phyloP scores from a whole-genome alignment of 1,140 invertebrate genomes.

The Gerris buenoi region DNA sequence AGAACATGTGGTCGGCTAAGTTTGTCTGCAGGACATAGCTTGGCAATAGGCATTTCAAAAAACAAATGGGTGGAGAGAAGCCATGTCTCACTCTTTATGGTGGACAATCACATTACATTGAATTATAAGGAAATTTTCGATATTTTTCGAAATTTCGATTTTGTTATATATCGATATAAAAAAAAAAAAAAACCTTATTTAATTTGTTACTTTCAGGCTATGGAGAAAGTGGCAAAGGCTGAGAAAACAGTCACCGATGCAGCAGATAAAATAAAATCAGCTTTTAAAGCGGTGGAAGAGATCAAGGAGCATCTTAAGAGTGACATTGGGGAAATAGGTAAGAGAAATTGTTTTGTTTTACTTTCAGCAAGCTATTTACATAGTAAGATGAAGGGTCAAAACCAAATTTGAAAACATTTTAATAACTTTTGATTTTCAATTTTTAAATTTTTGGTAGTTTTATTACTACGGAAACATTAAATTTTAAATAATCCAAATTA shows the following conservation, averaged over 20 bases:
- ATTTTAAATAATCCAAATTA: not conserved
- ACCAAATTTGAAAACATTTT: not conserved
- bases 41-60: no score
- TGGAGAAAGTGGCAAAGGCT: constrained; percentile 8
- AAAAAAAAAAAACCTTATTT: no score
- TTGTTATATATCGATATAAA: no score
- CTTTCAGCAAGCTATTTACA: not conserved
- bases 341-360: not conserved
- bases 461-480: not conserved
- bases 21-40: no score
- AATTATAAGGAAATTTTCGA: no score
- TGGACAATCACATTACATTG: no score
- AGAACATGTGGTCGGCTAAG: no score
- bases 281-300: not conserved
- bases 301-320: constrained; percentile 5
- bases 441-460: not conserved
- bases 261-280: constrained; percentile 5
- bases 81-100: no score
- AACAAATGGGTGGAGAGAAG: no score
- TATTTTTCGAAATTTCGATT: no score
- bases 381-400: not conserved
- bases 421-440: not conserved
- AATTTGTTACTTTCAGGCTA: constrained; percentile 11
- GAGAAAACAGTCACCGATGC: constrained; percentile 6
- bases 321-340: constrained; percentile 9